Evolutionary conservation across 2,888 invertebrate genomes (phyloP).

Genomic region (Tetragonula carbonaria): DNA sequence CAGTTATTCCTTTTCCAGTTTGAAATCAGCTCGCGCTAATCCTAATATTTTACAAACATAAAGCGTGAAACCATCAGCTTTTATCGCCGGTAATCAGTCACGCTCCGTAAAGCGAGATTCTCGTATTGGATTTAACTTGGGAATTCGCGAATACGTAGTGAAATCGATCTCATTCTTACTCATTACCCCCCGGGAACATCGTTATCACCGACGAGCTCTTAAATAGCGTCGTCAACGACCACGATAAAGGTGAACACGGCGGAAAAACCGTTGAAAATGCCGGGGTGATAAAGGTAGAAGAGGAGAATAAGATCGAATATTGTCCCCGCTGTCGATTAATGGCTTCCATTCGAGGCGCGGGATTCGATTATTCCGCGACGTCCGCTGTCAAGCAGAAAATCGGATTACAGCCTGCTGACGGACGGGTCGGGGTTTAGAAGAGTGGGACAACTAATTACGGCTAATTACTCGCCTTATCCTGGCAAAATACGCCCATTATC

Average conservation of each 20-base stretch:
- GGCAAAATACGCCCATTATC: constrained; percentile 19
- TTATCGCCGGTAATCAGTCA: background rate
- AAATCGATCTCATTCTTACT: too few species aligned
- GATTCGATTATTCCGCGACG: constrained; percentile 59
- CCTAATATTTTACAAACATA: too few species aligned
- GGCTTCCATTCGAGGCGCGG: constrained; percentile 41
- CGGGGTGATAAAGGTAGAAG: background rate
- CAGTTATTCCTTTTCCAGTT: too few species aligned
- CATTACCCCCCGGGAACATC: constrained; percentile 6
- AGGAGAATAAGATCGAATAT: constrained; percentile 30
- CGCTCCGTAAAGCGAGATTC: background rate
- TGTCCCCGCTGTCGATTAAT: constrained; percentile 42
- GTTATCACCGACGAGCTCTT: constrained; percentile 36
- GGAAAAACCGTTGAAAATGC: background rate
- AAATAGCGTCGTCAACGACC: background rate
- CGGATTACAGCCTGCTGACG: constrained; percentile 58
- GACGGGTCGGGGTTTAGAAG: constrained; percentile 50
- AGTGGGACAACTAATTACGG: constrained; percentile 66
- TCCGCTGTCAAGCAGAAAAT: constrained; percentile 54
- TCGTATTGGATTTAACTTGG: background rate
- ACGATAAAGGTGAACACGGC: background rate
- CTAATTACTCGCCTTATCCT: constrained; percentile 65
- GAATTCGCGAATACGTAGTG: background rate
- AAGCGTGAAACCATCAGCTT: background rate
- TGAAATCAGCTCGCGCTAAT: background rate